Base-by-base conservation (phyloP, 2,113 vertebrate species). In the Oceanodroma tethys region DNA sequence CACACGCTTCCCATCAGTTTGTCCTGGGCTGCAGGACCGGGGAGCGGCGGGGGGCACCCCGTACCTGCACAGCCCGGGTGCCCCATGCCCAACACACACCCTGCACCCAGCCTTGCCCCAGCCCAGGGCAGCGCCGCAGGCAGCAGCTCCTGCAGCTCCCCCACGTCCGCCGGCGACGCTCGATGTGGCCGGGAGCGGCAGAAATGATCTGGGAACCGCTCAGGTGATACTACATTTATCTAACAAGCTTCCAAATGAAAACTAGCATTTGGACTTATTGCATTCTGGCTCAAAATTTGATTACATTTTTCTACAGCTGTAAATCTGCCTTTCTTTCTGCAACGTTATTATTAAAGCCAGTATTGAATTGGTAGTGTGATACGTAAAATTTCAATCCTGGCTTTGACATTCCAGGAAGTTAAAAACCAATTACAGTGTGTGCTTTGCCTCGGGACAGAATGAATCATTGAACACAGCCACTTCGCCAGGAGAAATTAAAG, bases 361-460 rank as follows among this genome's bases (percentile, higher is more conserved):
- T 96, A 98, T 88, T 90, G 98, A 98, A 97, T 96, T 96, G 97
- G 97, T 93, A 93, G 98, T 97, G 97, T 94, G 96, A 98, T 98
- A 98, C 65, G 90, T 97, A 98, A 98, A 98, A 98, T 97, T 97
- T 98, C 97, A 98, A 98, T 98, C 98, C 97, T 95, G 96, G 96
- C 97, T 98, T 97, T 98, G 98, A 97, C 98, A 98, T 98, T 98
- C 98, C 97, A 98, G 97, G 98, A 98, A 99, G 98, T 98, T 98
- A 98, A 98, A 98, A 98, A 97, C 97, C 98, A 98, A 98, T 98
- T 98, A 98, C 97, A 97, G 96, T 80, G 97, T 98, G 98, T 98
- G 97, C 97, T 96, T 97, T 97, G 98, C 98, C 98, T 97, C 82
- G 19, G 98, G 97, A 91, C 94, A 93, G 96, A 97, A 97, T 98